Evolutionary conservation across 1,140 invertebrate genomes (phyloP), one percentile per base, ranked within the genome.

Genomic region (Procambarus virginalis): DNA sequence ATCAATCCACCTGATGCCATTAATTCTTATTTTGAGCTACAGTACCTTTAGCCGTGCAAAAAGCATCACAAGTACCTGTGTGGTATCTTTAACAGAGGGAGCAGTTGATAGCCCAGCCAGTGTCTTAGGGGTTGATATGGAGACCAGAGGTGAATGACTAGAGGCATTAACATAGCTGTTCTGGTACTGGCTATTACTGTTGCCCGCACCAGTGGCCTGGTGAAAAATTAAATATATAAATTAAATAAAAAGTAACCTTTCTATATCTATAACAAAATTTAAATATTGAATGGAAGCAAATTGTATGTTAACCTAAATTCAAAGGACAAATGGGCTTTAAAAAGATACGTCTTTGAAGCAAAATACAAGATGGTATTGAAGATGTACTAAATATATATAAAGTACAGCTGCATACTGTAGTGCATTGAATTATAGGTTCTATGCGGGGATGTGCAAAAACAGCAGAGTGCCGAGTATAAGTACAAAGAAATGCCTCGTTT

Each of bases 151-250:
- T 34, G 89, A 90, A 64, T 90, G 89, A 90, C 89, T 90, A 90
- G 89, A 90, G 70, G 89, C 83, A 82, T 86, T 90, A 60, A 85
- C 89, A 60, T 90, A 90, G 78, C 89, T 90, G 79, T 90, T 90
- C 84, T 90, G 89, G 70, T 90, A 90, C 64, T 90, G 89, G 60
- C 88, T 84, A 70, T 60, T 89, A 51, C 88, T 89, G 88, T 58
- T 89, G 14, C 86, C 86, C 68, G 88, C 81, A 89, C 73, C 88
- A 34, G 88, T 76, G 34, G 88, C 88, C 88, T 89, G 81, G 60
- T 20, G 34, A 77, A 64, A 58, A 51, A 75, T 34, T 12, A 58
- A 55, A 60, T n/a, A 34, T 46, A 45, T 70, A 64, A 64, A 17
- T 17, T 17, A 68, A 68, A 68, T 68, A 68, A 68, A 68, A 17